Conservation (phyloP, 2,113 vertebrate species). For the Pristiophorus japonicus region DNA sequence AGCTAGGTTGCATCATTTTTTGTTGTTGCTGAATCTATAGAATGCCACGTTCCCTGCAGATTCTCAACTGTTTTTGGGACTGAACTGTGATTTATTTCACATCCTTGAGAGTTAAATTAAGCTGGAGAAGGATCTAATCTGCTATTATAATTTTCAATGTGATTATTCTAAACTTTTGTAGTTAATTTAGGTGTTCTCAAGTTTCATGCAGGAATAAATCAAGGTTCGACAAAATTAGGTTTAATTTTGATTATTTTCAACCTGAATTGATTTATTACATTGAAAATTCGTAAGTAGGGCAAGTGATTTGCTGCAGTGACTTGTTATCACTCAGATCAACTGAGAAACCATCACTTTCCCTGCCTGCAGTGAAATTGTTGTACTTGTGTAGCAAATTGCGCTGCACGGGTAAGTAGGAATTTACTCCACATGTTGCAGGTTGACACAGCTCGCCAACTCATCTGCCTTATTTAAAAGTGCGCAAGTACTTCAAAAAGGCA, state of each 20-base stretch:
- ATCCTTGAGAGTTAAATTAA: conserved; percentile 15
- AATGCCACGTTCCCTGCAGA: background rate
- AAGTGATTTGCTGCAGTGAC: background rate
- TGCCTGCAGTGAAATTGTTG: background rate
- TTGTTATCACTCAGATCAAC: background rate
- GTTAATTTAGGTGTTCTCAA: background rate
- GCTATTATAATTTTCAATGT: background rate
- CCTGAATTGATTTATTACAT: background rate
- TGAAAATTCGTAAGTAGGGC: background rate
- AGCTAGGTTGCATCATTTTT: background rate
- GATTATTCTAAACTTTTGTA: background rate
- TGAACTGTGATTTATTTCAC: conserved; percentile 1
- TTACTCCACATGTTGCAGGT: background rate
- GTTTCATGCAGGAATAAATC: background rate
- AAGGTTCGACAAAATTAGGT: background rate
- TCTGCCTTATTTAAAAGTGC: background rate
- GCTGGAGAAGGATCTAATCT: background rate
- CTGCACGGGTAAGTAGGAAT: background rate
- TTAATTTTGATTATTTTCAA: conserved; percentile 28
- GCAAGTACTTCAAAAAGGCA: no score
- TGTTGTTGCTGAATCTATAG: background rate
- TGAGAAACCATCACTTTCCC: background rate
- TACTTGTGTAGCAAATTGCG: background rate
- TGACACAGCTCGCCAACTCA: background rate
- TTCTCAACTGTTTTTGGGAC: background rate